Base-by-base conservation (phyloP, 2,888 invertebrate species). In the Cremastinae sp. region DNA sequence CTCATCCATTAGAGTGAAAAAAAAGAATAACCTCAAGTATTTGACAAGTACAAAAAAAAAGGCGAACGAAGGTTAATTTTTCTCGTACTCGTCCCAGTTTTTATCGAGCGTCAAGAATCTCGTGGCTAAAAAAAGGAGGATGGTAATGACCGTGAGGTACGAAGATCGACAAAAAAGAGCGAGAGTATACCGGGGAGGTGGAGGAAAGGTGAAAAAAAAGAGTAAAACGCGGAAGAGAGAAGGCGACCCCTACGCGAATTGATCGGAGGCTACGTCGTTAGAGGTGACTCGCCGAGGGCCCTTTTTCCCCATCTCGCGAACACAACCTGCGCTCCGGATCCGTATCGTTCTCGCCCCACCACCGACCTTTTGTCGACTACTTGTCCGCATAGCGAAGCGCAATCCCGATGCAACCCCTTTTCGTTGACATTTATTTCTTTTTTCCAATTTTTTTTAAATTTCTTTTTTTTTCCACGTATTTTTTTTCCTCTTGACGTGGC, bases 201-300 rank as follows among this genome's bases (percentile, higher is more conserved):
- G 28, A 28, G 28, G 5, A 5, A 28, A 28, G 5, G 28, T 3
- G 5, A 28, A 28, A 28, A 28, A 28, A 28, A 28, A 28, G 28
- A 28, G 28, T 28, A 28, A 8, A 14, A 10, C 49, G 10, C 49
- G 10, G 16, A 14, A 49, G 10, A 18, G 28, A 28, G 82, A 80
- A 82, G 72, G 59, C 74, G 64, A 74, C 70, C 58, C 80, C 74
- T 82, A 82, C 81, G 82, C 82, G 85, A 87, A 87, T 87, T 87
- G 87, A 87, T 87, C 86, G 84, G 82, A 79, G 82, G 82, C 82
- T 81, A 28, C 20, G 47, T 78, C 82, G 82, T 82, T 82, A 71
- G 79, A 81, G 78, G 78, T 79, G 81, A 61, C 79, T 78, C 68
- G 70, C 64, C 70, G 56, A 78, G 22, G 61, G 51, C 56, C 28